phyloP scores from a whole-genome alignment of 2,888 invertebrate genomes.

The Phengaris alcon region DNA sequence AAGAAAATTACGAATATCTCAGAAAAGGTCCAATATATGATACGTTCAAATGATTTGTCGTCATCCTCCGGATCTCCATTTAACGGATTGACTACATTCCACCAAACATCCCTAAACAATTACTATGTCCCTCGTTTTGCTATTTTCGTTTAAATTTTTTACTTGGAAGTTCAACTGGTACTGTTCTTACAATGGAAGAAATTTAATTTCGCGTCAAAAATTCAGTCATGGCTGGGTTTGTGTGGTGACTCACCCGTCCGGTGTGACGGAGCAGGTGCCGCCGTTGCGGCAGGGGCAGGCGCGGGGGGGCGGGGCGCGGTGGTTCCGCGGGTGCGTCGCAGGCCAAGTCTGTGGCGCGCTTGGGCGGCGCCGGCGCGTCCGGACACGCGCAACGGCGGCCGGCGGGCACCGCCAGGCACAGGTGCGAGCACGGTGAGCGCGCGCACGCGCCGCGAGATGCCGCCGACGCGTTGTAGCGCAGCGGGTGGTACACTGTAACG shows the following conservation, averaged over 20 bases:
- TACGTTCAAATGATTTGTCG: too few species aligned
- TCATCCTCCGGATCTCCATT: too few species aligned
- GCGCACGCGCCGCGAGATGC: slow-evolving; percentile 82
- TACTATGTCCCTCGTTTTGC: too few species aligned
- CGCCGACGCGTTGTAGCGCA: slow-evolving; percentile 88
- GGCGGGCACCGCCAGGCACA: slow-evolving; percentile 93
- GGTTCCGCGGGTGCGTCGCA: slow-evolving; percentile 83
- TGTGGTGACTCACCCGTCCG: slow-evolving; percentile 55
- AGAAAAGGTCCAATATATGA: too few species aligned
- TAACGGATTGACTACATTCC: too few species aligned
- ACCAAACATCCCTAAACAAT: too few species aligned
- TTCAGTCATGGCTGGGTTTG: background rate
- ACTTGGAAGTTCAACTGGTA: too few species aligned
- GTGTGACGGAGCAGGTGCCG: slow-evolving; percentile 83
- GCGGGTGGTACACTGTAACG: slow-evolving; percentile 85
- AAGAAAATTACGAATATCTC: too few species aligned
- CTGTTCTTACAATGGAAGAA: too few species aligned
- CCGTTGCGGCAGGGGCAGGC: slow-evolving; percentile 81
- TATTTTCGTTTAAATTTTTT: too few species aligned
- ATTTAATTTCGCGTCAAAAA: too few species aligned
- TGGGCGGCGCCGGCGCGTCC: slow-evolving; percentile 80
- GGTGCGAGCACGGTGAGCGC: slow-evolving; percentile 89
- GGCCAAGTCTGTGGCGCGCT: slow-evolving; percentile 81
- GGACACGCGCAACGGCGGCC: slow-evolving; percentile 96
- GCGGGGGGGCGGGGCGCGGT: background rate